Conservation (phyloP, 1,140 invertebrate species). For the Cotesia vestalis region DNA sequence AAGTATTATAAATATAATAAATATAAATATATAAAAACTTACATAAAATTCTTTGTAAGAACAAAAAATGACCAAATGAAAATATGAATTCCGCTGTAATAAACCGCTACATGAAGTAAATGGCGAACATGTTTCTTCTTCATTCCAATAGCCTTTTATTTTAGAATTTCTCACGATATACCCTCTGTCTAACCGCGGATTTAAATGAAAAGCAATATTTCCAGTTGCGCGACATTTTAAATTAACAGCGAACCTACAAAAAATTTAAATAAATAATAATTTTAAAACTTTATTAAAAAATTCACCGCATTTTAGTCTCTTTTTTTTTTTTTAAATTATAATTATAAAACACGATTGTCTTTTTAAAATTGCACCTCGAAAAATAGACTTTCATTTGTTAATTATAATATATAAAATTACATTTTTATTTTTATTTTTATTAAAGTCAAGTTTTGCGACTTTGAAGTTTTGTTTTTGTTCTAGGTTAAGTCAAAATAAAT, state of each 20-base stretch:
- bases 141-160: constrained; percentile 71
- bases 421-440: too few relatives aligned
- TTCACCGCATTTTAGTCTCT: background rate
- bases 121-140: constrained; percentile 74
- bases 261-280: constrained; percentile 1
- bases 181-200: constrained; percentile 76
- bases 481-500: constrained; percentile 11
- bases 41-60: constrained; percentile 56
- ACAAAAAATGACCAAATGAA: constrained; percentile 61
- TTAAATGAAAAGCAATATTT: constrained; percentile 83
- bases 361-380: too few relatives aligned
- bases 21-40: constrained; percentile 15
- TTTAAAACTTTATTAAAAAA: background rate
- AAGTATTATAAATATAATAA: too few relatives aligned
- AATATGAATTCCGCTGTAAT: constrained; percentile 53
- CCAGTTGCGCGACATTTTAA: constrained; percentile 65
- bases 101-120: constrained; percentile 44
- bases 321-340: too few relatives aligned
- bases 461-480: constrained; percentile 17
- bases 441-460: background rate
- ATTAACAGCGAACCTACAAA: constrained; percentile 72
- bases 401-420: too few relatives aligned
- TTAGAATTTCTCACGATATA: constrained; percentile 82
- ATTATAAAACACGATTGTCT: too few relatives aligned
- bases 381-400: too few relatives aligned